A percentile compares a stretch with the other conserved stretches of the same genome.
Evolutionary conservation across 2,113 vertebrate genomes (phyloP).

Genomic region (Crotalus tigris): DNA sequence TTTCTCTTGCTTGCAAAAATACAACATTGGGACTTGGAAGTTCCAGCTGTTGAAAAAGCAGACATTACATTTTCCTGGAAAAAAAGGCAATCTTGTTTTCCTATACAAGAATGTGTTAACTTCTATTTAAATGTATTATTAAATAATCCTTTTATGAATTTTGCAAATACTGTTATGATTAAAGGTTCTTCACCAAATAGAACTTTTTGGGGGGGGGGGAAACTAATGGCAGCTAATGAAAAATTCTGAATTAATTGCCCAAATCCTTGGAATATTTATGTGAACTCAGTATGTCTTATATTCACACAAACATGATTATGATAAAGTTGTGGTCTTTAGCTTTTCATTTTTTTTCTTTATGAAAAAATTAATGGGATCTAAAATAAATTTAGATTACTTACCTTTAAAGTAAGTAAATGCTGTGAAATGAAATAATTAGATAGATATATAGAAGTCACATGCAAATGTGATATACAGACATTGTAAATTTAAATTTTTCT

Average conservation of each 20-base stretch:
- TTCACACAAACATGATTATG: not conserved
- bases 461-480: not conserved
- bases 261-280: not conserved
- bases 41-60: not conserved
- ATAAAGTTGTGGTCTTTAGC: not conserved
- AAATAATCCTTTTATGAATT: slow-evolving; percentile 12
- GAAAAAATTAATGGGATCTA: not conserved
- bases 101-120: not conserved
- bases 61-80: not conserved
- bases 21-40: not conserved
- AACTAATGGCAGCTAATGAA: not conserved
- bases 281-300: not conserved
- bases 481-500: not conserved
- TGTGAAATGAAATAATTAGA: not conserved
- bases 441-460: not conserved
- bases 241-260: not conserved
- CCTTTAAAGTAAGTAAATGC: not conserved
- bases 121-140: not conserved
- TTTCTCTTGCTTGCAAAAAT: not conserved
- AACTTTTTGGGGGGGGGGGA: not conserved
- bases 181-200: not conserved
- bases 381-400: not conserved
- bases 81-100: not conserved
- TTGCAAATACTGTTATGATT: not conserved
- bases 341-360: not conserved